A percentile compares a stretch with the other conserved stretches of the same genome.
phyloP scores from a whole-genome alignment of 1,140 invertebrate genomes.

The Eulimnadia texana region DNA sequence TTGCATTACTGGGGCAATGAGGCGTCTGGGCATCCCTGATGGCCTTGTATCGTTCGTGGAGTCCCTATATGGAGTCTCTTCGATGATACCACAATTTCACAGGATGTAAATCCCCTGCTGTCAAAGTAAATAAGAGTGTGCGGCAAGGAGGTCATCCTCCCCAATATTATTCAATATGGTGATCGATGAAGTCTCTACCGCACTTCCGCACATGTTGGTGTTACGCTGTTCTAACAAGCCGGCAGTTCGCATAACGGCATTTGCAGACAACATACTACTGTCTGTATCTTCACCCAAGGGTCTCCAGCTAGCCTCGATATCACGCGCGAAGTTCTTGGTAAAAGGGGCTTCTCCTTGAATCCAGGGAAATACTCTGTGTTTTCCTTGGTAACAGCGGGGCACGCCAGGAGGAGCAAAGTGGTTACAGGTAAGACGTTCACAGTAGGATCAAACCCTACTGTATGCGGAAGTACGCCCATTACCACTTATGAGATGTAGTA shows the following conservation, averaged over 20 bases:
- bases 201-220: slow-evolving; percentile 2
- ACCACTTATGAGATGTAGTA: too few species aligned
- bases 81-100: slow-evolving; percentile 6
- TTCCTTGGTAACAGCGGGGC: slow-evolving; percentile 21
- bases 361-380: slow-evolving; percentile 25
- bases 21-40: neutral
- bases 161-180: slow-evolving; percentile 26
- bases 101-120: neutral
- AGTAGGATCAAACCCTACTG: too few species aligned
- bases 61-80: slow-evolving; percentile 13
- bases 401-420: slow-evolving; percentile 23
- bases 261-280: slow-evolving; percentile 10
- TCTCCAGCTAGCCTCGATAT: slow-evolving; percentile 22
- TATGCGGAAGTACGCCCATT: too few species aligned
- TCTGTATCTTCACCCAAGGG: slow-evolving; percentile 12
- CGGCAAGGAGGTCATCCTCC: slow-evolving; percentile 26
- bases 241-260: neutral
- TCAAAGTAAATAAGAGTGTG: slow-evolving; percentile 21
- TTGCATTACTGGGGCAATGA: slow-evolving; percentile 18
- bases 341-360: slow-evolving; percentile 24
- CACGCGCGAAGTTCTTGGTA: neutral
- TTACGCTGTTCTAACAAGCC: neutral
- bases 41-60: slow-evolving; percentile 12
- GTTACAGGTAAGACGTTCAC: neutral
- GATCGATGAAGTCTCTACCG: slow-evolving; percentile 21